Percentiles rank a stretch among this genome's conserved stretches.
These are phyloP conservation scores for Cassiopea xamachana DNA, from an alignment of 30 jellyfish, hydroid and myxozoan genomes.

Conservation along the genomic window DNA sequence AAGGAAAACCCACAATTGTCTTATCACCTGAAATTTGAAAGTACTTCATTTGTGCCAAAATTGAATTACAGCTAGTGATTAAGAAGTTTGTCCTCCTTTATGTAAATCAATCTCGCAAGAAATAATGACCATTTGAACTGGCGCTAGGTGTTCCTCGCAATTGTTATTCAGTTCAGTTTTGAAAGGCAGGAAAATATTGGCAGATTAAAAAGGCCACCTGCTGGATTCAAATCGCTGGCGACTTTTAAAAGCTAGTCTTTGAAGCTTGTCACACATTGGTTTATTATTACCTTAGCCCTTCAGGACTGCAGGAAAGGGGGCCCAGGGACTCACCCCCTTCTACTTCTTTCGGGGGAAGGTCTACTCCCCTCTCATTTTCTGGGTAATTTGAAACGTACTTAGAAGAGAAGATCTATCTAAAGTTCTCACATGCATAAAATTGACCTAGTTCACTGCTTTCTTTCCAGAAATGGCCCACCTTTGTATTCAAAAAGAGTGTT, in stretches of 20 bases:
- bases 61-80: not conserved
- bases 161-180: not conserved
- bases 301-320: too few relatives aligned
- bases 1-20: not conserved
- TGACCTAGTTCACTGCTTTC: too few relatives aligned
- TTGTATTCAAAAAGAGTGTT: too few relatives aligned
- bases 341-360: too few relatives aligned
- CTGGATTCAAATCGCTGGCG: not conserved
- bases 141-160: slow-evolving; percentile 4
- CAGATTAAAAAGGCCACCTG: not conserved
- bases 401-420: too few relatives aligned
- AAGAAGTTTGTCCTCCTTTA: not conserved
- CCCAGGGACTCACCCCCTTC: too few relatives aligned
- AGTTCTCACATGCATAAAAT: too few relatives aligned
- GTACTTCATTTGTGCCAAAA: not conserved
- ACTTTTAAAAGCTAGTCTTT: not conserved
- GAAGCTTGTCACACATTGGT: not conserved
- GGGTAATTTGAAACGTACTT: too few relatives aligned
- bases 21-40: not conserved
- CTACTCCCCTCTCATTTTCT: too few relatives aligned
- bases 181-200: not conserved
- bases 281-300: not conserved
- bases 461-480: too few relatives aligned
- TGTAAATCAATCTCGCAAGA: not conserved
- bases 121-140: not conserved